Percentiles rank a stretch among this genome's conserved stretches.
Conservation (phyloP, 2,797 vertebrate genomes). For the Sphaeramia orbicularis region DNA sequence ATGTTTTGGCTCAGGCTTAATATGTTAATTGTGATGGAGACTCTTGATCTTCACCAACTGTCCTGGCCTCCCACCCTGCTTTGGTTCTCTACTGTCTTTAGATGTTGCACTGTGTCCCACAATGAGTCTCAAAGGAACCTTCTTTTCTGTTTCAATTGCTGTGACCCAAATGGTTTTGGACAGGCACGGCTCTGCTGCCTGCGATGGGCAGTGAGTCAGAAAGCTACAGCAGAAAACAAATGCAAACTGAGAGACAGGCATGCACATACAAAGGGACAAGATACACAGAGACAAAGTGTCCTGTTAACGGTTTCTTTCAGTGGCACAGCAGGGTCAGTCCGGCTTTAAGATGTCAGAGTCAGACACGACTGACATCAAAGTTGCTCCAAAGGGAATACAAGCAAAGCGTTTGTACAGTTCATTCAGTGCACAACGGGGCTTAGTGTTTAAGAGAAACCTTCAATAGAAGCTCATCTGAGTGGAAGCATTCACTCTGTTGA, state of each 20-base stretch:
- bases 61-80: constrained; percentile 7
- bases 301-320: constrained; percentile 54
- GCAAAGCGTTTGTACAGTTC: constrained; percentile 37
- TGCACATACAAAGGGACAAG: constrained; percentile 38
- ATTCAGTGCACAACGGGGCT: constrained; percentile 43
- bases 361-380: constrained; percentile 55
- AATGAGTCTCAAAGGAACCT: constrained; percentile 31
- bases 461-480: constrained; percentile 17
- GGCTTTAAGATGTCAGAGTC: constrained; percentile 41
- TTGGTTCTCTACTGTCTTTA: constrained; percentile 22
- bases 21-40: constrained; percentile 29
- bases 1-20: constrained; percentile 29
- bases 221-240: constrained; percentile 52
- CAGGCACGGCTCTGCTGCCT: constrained; percentile 38
- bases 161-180: constrained; percentile 62
- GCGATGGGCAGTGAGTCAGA: constrained; percentile 58
- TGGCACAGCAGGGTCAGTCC: constrained; percentile 33
- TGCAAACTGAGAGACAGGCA: constrained; percentile 23
- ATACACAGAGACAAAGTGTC: constrained; percentile 55
- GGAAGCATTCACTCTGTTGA: constrained; percentile 35
- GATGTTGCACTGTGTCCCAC: constrained; percentile 25
- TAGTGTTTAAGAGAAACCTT: constrained; percentile 43
- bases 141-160: constrained; percentile 47
- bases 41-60: constrained; percentile 5
- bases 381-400: constrained; percentile 37